Percentiles rank a stretch among this genome's conserved stretches.
Conservation (phyloP, 2,113 vertebrate species). For the Ailuropoda melanoleuca region DNA sequence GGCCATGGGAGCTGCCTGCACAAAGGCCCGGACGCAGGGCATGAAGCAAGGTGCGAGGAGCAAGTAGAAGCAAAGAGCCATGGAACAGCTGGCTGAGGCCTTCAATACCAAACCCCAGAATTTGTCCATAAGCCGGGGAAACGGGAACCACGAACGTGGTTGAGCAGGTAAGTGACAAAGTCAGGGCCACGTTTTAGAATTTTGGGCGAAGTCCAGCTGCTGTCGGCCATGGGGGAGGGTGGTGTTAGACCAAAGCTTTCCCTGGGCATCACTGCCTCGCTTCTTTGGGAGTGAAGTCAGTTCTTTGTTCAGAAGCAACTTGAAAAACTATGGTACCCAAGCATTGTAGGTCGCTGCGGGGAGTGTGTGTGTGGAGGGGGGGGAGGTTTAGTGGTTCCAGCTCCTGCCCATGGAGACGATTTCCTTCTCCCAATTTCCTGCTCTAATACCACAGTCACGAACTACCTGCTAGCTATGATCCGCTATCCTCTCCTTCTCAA, state of each 20-base stretch:
- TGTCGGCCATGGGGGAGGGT: neutral
- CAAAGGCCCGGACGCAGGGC: neutral
- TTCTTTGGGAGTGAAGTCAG: neutral
- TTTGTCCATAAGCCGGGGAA: neutral
- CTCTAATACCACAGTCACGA: neutral
- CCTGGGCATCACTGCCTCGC: neutral
- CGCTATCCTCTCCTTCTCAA: neutral
- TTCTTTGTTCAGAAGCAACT: neutral
- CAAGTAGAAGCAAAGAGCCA: neutral
- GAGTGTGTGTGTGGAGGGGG: rapidly evolving
- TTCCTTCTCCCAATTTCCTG: neutral
- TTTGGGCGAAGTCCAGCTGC: neutral
- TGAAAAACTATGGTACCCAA: neutral
- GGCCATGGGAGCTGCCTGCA: neutral
- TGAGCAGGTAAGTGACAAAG: neutral
- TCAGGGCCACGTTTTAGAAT: neutral
- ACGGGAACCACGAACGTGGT: neutral
- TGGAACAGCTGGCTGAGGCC: neutral
- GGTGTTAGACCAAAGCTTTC: neutral
- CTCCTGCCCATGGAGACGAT: neutral
- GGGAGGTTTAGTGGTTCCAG: too few relatives aligned
- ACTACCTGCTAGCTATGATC: neutral
- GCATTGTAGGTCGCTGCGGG: neutral
- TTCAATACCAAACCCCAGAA: neutral
- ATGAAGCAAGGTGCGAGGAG: rapidly evolving